Base-by-base conservation (phyloP, 2,113 vertebrate species). In the Ictalurus furcatus region DNA sequence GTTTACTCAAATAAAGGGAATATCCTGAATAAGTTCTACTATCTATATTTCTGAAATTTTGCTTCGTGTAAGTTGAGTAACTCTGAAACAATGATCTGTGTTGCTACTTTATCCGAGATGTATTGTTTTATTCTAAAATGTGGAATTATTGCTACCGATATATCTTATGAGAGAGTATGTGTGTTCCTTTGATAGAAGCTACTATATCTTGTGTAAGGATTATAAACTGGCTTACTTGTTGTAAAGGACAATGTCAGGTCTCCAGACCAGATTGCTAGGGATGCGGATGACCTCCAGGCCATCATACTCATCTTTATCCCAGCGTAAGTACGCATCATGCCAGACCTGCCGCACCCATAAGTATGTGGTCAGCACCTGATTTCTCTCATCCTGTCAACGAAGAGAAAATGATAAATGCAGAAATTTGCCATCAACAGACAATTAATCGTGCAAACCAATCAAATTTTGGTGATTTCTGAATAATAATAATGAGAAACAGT, bases 201-300 rank as follows among this genome's bases (percentile, higher is more conserved):
- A 30, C 7, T 58, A 21, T 21, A 58, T 17, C 28, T 58, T 56
- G 9, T 61, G 21, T 61, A 59, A 37, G 5, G 16, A 40, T 16
- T 54, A 19, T 54, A 34, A 37, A 37, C 5, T 84, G 17, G 52
- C n/a, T 91, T 88, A 99, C 98, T 99, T 99, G 95, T 99, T 99
- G 90, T 99, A 99, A 0, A 99, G 95, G 84, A 98, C 98, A 12
- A 99, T 99, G 92, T 99, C 98, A 0, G 98, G 98, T 91, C 98
- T 98, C 98, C 98, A 99, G 86, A 99, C 97, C 88, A 97, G 94
- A 92, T 95, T 96, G 23, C 98, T 98, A 88, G 98, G 98, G 90
- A 99, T 99, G 92, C 98, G 96, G 91, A 99, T 98, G 88, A 98
- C 97, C 94, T 99, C 98, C 76, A 99, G 93, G 3, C 97, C 96